Evolutionary conservation across 2,888 invertebrate genomes (phyloP), one percentile per base, ranked within the genome.

Genomic region (Hemithea aestivaria): DNA sequence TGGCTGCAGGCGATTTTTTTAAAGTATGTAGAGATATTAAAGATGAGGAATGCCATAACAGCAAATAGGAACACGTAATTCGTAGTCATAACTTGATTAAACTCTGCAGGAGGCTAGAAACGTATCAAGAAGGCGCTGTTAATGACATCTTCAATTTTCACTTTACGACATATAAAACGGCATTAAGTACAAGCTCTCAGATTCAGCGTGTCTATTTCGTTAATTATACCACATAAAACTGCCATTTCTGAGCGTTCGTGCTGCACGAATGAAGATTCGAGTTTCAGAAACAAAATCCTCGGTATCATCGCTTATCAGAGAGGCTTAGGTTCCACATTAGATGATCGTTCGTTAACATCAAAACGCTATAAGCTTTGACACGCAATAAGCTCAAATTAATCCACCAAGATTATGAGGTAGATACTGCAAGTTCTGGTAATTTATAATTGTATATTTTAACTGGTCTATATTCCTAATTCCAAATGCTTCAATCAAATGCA

Each of bases 231-330:
- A 51, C 55, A 58, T 53, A 51, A 56, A 53, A 45, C 56, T 52
- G 56, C 63, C 61, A 50, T 51, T 50, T 50, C 50, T 45, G 59
- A 57, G 50, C 54, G 50, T 44, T 52, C 58, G 55, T 63, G 62
- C 48, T 42, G 38, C 53, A 50, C 54, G 51, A 48, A 45, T 21
- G 30, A 31, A 39, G 51, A 51, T 50, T 73, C 63, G 40, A 46
- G 51, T 76, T 74, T 66, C 72, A 34, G 63, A 63, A 59, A 66
- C 53, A 54, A 42, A 61, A 73, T 56, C 65, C 63, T 51, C 54
- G 47, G 54, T 62, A 63, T 58, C 57, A 58, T 47, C 54, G 46
- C 59, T 60, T 63, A 71, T 66, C 66, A 54, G 57, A 40, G 7
- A 10, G 42, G 58, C 53, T 62, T 59, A 57, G 50, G 57, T 57